Base-by-base conservation (phyloP, 2,888 invertebrate genomes). In the Rhimphoctona megacephalus region DNA sequence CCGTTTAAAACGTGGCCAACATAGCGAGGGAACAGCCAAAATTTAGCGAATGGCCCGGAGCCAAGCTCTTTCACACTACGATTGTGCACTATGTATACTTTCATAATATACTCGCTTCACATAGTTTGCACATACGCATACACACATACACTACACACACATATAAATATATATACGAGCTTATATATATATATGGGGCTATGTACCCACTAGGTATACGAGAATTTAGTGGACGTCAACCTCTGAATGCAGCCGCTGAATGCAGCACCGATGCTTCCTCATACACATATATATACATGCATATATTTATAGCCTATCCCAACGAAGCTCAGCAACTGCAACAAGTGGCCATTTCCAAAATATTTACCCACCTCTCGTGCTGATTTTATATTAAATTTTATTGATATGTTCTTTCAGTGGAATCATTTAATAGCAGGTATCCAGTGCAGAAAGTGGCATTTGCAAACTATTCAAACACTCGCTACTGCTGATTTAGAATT, bases 301-400 rank as follows among this genome's bases (percentile, higher is more conserved):
- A 64, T 69, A 57, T 33, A 64, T 76, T 61, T 64, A 43, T 49
- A 69, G 46, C 43, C 11, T 82, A 36, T 52, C 43, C 30, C 61
- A 49, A 49, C 74, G 46, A 46, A 66, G 57, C 61, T 79, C 49
- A 30, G 19, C 81, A 11, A 66, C 78, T 73, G 89, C 88, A 89
- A 89, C 89, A 89, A 89, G 89, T 89, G 88, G 86, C 81, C 81
- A 81, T 86, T 84, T 81, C 83, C 86, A 81, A 86, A 86, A 86
- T 86, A 79, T 86, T 84, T 81, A 67, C 69, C 79, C 85, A 83
- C 77, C 77, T 72, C 80, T 79, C 83, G 57, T 61, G 17, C 30
- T 17, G 6, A 61, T 61, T 61, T 61, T 61, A 17, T 30, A 5
- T 30, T 7, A 1, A 61, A 61, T 6, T 61, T 30, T 30, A 17